Evolutionary conservation across 1,140 invertebrate genomes (phyloP), one percentile per base, ranked within the genome.

Genomic region (Anoplophora glabripennis): DNA sequence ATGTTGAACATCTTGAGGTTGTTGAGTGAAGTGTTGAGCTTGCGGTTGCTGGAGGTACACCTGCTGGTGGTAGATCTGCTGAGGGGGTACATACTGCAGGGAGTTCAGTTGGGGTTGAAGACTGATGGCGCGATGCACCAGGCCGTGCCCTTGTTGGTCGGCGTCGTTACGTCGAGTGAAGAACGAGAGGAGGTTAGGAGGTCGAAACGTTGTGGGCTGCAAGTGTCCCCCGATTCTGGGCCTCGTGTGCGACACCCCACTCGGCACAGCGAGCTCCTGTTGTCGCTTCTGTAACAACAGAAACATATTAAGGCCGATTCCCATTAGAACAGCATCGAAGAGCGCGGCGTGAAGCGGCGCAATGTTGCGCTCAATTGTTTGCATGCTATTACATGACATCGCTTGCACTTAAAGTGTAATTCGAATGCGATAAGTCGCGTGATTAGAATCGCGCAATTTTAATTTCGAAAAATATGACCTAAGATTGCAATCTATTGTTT

Each of bases 211-310:
- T 44, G 74, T 75, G 14, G 70, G 59, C 53, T 72, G 67, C 55
- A 73, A 62, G 53, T 72, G 66, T 63, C 69, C 71, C 67, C 71
- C 73, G 40, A 69, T 63, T 65, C 64, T 58, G 56, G 57, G 65
- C 49, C 58, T 61, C 34, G 62, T 54, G 66, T 56, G 52, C 44
- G 65, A 58, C 44, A 65, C 64, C 61, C 66, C 64, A 59, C 59
- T 57, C 49, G 59, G 52, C 57, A 63, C 66, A 54, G 67, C 65
- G 36, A 59, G 63, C 45, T 61, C 54, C 57, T 66, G 67, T 52
- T 62, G 69, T 59, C 64, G 70, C 63, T 72, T 75, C 74, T 75
- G 74, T 68, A 75, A 75, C 74, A 75, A 74, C 63, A 68, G 63
- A 68, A 57, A 63, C 59, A 51, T 37, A 44, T 54, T 54, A 42